phyloP scores from a whole-genome alignment of 1,140 invertebrate genomes.

The Meloidogyne hapla region DNA sequence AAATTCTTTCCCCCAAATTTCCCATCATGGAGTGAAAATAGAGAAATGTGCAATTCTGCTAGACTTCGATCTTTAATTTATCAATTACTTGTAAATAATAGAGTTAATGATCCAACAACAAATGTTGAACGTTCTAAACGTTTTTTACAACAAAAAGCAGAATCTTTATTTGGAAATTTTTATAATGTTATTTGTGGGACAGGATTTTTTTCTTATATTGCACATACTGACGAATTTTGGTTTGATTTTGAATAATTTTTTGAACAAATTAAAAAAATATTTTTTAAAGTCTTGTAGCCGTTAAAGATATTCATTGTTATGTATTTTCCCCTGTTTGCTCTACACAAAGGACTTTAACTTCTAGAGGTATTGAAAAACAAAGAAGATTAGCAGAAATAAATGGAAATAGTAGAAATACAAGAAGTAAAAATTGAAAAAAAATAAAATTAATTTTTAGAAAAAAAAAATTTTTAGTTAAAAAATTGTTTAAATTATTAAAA shows the following conservation, averaged over 20 bases:
- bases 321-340: constrained; percentile 48
- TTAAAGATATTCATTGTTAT: constrained; percentile 43
- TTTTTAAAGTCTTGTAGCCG: constrained; percentile 27
- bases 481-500: neutral
- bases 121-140: constrained; percentile 47
- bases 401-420: neutral
- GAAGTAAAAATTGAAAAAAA: neutral
- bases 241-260: neutral
- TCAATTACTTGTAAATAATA: constrained; percentile 13
- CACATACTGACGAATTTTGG: constrained; percentile 53
- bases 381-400: neutral
- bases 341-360: constrained; percentile 17
- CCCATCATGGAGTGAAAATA: constrained; percentile 21
- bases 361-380: constrained; percentile 20
- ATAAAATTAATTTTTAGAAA: neutral
- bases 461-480: neutral
- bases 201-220: constrained; percentile 53
- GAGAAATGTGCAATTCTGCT: constrained; percentile 33
- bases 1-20: neutral
- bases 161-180: constrained; percentile 45
- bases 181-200: constrained; percentile 55
- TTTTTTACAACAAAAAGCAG: constrained; percentile 40
- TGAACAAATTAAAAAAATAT: neutral
- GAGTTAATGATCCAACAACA: constrained; percentile 31
- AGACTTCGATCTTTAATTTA: constrained; percentile 27